phyloP scores from a whole-genome alignment of 2,113 vertebrate genomes.

The Oophaga pumilio region DNA sequence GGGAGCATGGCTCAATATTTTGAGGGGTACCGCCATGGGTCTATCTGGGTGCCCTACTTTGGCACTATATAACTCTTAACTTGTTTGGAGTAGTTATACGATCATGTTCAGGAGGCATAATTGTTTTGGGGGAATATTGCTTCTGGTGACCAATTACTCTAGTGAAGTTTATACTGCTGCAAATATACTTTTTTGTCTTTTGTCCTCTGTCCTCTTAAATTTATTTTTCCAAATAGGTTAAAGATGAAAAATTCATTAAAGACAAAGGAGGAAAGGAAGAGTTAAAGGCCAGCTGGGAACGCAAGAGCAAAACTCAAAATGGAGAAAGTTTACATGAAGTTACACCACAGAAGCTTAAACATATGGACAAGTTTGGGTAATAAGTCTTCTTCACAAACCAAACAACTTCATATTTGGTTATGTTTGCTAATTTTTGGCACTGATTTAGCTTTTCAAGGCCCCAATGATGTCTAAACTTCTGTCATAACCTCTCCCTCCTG shows the following conservation, averaged over 20 bases:
- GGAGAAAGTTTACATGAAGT: constrained; percentile 80
- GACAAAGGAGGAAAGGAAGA: constrained; percentile 74
- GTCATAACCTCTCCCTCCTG: background rate
- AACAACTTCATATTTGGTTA: background rate
- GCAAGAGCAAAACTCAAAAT: constrained; percentile 83
- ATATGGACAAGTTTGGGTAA: constrained; percentile 89
- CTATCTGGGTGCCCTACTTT: background rate
- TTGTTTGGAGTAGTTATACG: background rate
- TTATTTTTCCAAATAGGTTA: constrained; percentile 70
- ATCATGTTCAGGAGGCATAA: background rate
- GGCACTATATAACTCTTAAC: background rate
- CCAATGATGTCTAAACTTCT: background rate
- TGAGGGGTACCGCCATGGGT: background rate
- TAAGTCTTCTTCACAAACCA: background rate
- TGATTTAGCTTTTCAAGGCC: background rate
- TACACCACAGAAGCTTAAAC: constrained; percentile 79
- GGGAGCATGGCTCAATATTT: background rate
- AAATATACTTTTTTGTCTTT: constrained; percentile 44
- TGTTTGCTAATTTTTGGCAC: background rate
- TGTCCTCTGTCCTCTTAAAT: background rate
- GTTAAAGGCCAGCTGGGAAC: constrained; percentile 74
- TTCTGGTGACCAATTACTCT: background rate
- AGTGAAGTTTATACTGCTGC: background rate
- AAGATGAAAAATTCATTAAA: constrained; percentile 74
- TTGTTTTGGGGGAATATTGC: background rate